phyloP scores from a whole-genome alignment of 2,113 vertebrate species.

The Glaucidium brasilianum region DNA sequence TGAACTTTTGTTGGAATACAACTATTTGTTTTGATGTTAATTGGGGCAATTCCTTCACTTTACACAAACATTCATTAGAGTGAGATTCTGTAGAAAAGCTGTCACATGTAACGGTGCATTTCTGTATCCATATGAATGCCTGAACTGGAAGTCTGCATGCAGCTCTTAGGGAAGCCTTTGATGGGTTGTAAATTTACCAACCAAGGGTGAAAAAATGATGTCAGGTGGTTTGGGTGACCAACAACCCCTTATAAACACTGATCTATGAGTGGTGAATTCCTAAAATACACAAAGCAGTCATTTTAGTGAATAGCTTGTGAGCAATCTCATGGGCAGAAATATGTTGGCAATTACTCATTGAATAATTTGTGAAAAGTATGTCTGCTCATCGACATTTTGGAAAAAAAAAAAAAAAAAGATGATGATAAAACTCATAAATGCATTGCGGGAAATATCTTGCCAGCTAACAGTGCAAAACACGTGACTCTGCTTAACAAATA shows the following conservation, averaged over 20 bases:
- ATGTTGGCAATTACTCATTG: conserved; percentile 2
- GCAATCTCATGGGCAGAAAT: not conserved
- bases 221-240: conserved; percentile 4
- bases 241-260: not conserved
- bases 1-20: conserved; percentile 37
- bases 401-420: not conserved
- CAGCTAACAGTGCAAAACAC: not conserved
- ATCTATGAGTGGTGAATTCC: not conserved
- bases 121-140: conserved; percentile 7
- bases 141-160: not conserved
- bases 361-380: conserved; percentile 20
- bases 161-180: not conserved
- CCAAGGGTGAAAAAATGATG: not conserved
- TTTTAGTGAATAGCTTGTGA: conserved; percentile 6
- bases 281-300: not conserved
- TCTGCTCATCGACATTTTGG: not conserved
- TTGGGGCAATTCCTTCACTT: conserved; percentile 56
- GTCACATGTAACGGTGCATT: conserved; percentile 8
- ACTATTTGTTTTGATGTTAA: conserved; percentile 60
- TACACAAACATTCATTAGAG: conserved; percentile 50
- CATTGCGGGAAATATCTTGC: not conserved
- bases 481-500: not conserved
- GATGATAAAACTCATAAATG: not conserved
- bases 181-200: not conserved
- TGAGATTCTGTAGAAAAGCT: conserved; percentile 47